phyloP scores from a whole-genome alignment of 2,113 vertebrate species.

The Sialia sialis region DNA sequence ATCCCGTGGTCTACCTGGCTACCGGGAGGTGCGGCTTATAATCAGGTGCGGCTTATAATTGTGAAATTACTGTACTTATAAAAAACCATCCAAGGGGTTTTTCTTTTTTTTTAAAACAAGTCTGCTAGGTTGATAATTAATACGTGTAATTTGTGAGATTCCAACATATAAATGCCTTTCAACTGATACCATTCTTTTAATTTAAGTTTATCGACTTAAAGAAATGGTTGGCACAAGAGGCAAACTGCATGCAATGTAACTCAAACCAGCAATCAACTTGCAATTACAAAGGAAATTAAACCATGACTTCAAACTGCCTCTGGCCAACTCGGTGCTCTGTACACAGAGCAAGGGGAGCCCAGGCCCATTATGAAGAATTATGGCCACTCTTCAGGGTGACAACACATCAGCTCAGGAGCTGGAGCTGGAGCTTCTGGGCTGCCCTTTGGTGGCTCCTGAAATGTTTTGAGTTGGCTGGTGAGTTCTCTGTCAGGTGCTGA shows the following conservation, averaged over 20 bases:
- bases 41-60: too few species aligned
- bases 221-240: constrained; percentile 49
- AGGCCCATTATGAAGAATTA: constrained; percentile 54
- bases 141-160: constrained; percentile 26
- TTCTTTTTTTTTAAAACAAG: not conserved
- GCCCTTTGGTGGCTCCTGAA: not conserved
- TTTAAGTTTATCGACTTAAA: constrained; percentile 65
- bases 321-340: constrained; percentile 58
- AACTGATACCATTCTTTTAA: constrained; percentile 60
- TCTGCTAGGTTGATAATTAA: constrained; percentile 35
- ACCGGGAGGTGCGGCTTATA: too few species aligned
- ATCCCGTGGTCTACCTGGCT: too few species aligned
- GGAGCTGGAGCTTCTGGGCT: not conserved
- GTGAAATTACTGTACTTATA: too few species aligned
- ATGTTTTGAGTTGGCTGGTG: not conserved
- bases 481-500: not conserved
- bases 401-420: not conserved
- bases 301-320: constrained; percentile 54
- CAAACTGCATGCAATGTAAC: constrained; percentile 44
- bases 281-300: constrained; percentile 76
- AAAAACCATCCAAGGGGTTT: not conserved
- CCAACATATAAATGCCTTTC: not conserved
- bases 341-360: constrained; percentile 17
- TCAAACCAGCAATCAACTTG: constrained; percentile 67
- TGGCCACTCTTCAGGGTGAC: not conserved